Evolutionary conservation across 2,797 vertebrate species (phyloP).

Genomic region (Pteropus rufus): DNA sequence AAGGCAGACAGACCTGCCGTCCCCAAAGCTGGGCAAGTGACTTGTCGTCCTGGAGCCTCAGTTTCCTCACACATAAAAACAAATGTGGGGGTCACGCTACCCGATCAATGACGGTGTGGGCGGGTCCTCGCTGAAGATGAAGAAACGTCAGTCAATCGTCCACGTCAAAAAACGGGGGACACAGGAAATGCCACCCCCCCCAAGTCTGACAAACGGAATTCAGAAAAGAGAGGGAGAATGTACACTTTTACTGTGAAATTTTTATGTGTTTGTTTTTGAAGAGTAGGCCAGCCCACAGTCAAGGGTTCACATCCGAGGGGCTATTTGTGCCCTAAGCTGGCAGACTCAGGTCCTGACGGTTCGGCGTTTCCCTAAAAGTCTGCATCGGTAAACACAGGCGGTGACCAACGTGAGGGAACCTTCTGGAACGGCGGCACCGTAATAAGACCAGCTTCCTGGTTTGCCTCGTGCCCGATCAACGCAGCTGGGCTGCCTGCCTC

Average conservation of each 20-base stretch:
- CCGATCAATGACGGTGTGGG: neutral
- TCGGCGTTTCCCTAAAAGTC: neutral
- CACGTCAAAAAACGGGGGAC: neutral
- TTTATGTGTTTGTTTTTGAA: neutral
- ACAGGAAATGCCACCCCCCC: neutral
- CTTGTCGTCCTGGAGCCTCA: neutral
- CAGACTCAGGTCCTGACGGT: fast-evolving
- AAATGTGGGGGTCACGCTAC: neutral
- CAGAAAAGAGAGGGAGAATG: too few relatives aligned
- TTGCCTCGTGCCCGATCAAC: neutral
- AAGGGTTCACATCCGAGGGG: too few relatives aligned
- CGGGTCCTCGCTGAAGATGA: fast-evolving
- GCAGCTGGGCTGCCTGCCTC: neutral
- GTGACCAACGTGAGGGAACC: neutral
- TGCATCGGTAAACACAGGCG: neutral
- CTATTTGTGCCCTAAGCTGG: neutral
- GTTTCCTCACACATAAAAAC: neutral
- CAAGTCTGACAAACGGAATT: fast-evolving
- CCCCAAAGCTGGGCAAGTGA: neutral
- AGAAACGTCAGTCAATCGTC: neutral
- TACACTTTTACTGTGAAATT: neutral
- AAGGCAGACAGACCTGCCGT: neutral
- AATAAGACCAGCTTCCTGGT: neutral
- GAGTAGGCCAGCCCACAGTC: neutral
- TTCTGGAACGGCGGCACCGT: neutral